A percentile compares a stretch with the other conserved stretches of the same genome.
phyloP scores from a whole-genome alignment of 2,888 invertebrate genomes.

The Loripinus fragilis region DNA sequence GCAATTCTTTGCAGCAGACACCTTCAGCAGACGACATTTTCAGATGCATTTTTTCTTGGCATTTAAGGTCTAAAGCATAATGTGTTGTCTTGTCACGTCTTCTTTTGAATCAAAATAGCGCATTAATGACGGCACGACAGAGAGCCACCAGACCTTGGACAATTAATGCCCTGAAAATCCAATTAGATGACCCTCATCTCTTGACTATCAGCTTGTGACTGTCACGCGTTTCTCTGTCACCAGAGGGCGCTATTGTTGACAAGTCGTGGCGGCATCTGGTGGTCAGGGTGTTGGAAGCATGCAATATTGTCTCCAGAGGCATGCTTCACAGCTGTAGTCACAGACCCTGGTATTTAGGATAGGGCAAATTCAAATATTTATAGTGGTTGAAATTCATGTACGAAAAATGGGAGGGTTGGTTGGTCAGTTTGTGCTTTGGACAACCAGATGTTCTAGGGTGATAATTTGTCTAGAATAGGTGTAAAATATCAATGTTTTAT shows the following conservation, averaged over 20 bases:
- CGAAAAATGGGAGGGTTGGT: too few relatives aligned
- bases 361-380: too few relatives aligned
- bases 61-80: not conserved
- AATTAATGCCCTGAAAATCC: not conserved
- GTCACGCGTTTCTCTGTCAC: not conserved
- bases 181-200: constrained; percentile 13
- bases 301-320: constrained; percentile 3
- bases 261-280: not conserved
- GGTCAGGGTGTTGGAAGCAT: constrained; percentile 9
- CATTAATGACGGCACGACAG: not conserved
- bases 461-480: too few relatives aligned
- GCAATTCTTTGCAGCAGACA: too few relatives aligned
- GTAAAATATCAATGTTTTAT: too few relatives aligned
- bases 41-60: too few relatives aligned
- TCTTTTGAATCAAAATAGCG: not conserved
- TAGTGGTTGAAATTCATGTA: too few relatives aligned
- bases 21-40: too few relatives aligned
- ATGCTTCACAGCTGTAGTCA: not conserved
- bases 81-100: not conserved
- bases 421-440: too few relatives aligned
- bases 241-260: constrained; percentile 7
- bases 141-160: not conserved
- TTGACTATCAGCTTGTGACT: not conserved
- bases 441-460: too few relatives aligned
- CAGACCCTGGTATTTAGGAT: too few relatives aligned